Percentiles rank a stretch among this genome's conserved stretches.
Evolutionary conservation across 2,797 vertebrate genomes (phyloP).

Genomic region (Sebastes variabilis): DNA sequence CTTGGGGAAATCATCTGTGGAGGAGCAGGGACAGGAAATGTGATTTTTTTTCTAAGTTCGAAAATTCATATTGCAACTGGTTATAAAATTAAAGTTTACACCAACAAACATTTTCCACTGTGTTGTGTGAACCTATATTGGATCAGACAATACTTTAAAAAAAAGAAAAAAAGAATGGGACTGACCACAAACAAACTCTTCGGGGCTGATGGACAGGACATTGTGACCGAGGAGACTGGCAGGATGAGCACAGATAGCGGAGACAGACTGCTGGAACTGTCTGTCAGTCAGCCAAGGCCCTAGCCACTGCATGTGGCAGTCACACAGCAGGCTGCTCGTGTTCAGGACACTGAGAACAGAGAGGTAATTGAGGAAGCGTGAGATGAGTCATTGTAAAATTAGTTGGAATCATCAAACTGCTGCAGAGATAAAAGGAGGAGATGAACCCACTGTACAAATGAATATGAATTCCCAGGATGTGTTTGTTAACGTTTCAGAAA

Average conservation of each 20-base stretch:
- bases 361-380: background rate
- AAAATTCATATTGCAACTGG: background rate
- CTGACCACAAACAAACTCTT: constrained; percentile 96
- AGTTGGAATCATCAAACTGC: background rate
- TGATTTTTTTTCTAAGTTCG: background rate
- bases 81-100: background rate
- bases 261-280: constrained; percentile 84
- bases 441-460: background rate
- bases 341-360: constrained; percentile 85
- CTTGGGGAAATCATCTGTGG: constrained; percentile 97
- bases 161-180: constrained; percentile 21
- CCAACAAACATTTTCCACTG: background rate
- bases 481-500: background rate
- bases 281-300: constrained; percentile 85
- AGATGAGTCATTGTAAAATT: background rate
- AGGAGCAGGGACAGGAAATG: background rate
- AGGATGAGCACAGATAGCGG: constrained; percentile 89
- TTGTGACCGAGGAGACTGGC: constrained; percentile 83
- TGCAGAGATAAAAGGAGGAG: background rate
- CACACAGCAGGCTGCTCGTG: constrained; percentile 92
- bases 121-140: background rate
- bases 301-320: constrained; percentile 94
- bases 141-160: background rate
- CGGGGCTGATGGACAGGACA: constrained; percentile 85
- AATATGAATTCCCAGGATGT: background rate